Percentiles rank a stretch among this genome's conserved stretches.
These are phyloP conservation scores for Lymantria dispar DNA, from an alignment of 2,888 invertebrate genomes.

Conservation along the genomic window DNA sequence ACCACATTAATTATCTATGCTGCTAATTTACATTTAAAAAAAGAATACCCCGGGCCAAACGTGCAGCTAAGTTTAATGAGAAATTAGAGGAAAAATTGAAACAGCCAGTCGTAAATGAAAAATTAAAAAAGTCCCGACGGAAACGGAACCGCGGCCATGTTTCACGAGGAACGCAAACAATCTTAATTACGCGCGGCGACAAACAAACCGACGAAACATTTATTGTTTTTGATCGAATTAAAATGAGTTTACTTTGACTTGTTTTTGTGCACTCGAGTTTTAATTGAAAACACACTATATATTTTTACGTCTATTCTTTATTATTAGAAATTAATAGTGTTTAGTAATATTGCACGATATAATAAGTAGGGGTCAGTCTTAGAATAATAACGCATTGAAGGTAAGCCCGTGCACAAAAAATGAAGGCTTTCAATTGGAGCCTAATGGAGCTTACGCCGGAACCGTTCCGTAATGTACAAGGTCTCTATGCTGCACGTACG, in stretches of 20 bases:
- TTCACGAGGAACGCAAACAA: slow-evolving; percentile 51
- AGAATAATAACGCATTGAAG: no score
- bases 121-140: slow-evolving; percentile 69
- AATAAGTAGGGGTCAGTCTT: no score
- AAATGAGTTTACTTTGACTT: slow-evolving; percentile 19
- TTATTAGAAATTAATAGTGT: no score
- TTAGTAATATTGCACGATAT: no score
- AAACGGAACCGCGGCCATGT: slow-evolving; percentile 67
- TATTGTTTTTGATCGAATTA: slow-evolving; percentile 37
- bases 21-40: slow-evolving; percentile 50
- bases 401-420: no score
- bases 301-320: neutral
- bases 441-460: no score
- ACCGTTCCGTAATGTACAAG: no score
- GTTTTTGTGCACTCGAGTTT: slow-evolving; percentile 9
- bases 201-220: slow-evolving; percentile 51
- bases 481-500: no score
- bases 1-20: slow-evolving; percentile 42
- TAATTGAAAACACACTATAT: neutral
- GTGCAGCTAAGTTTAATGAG: slow-evolving; percentile 68
- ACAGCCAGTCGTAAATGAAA: slow-evolving; percentile 68
- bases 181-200: slow-evolving; percentile 60
- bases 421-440: no score
- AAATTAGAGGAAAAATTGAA: slow-evolving; percentile 72
- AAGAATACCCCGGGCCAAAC: slow-evolving; percentile 48